Conservation (phyloP, 2,888 invertebrate genomes). For the Pemphredon lugubris region DNA sequence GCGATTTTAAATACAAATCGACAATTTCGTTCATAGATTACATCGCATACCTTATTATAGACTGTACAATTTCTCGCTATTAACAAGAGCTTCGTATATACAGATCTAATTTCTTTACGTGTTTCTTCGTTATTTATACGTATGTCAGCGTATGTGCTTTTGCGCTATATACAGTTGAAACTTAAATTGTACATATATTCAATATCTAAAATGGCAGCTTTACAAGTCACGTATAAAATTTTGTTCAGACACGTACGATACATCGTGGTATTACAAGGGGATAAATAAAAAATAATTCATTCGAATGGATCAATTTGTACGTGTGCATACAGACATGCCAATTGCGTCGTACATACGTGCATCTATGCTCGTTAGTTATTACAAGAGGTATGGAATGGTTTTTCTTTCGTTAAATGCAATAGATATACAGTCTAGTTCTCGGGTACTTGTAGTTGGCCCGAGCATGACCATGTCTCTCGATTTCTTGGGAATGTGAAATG, state of each 20-base stretch:
- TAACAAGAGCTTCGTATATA: constrained; percentile 42
- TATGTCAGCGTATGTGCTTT: constrained; percentile 15
- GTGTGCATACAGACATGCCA: too few relatives aligned
- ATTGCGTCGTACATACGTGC: constrained; percentile 9
- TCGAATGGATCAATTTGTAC: constrained; percentile 63
- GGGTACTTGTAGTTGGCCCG: too few relatives aligned
- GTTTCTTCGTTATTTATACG: constrained; percentile 26
- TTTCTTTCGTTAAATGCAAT: constrained; percentile 13
- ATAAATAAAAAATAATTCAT: constrained; percentile 25
- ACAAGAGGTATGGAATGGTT: constrained; percentile 20
- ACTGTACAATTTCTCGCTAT: constrained; percentile 50
- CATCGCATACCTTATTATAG: constrained; percentile 30
- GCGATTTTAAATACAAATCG: constrained; percentile 33
- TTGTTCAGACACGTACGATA: constrained; percentile 41
- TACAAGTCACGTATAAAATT: constrained; percentile 63
- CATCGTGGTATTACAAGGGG: constrained; percentile 13
- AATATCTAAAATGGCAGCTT: constrained; percentile 62
- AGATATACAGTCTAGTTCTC: too few relatives aligned
- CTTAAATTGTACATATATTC: constrained; percentile 46
- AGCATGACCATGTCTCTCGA: too few relatives aligned
- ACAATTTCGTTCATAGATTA: constrained; percentile 16
- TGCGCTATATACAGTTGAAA: constrained; percentile 59
- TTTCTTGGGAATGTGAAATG: constrained; percentile 24
- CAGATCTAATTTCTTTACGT: constrained; percentile 41
- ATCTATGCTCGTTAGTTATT: not conserved